Evolutionary conservation across 2,888 invertebrate species (phyloP).

Genomic region (Synanthedon myopaeformis): DNA sequence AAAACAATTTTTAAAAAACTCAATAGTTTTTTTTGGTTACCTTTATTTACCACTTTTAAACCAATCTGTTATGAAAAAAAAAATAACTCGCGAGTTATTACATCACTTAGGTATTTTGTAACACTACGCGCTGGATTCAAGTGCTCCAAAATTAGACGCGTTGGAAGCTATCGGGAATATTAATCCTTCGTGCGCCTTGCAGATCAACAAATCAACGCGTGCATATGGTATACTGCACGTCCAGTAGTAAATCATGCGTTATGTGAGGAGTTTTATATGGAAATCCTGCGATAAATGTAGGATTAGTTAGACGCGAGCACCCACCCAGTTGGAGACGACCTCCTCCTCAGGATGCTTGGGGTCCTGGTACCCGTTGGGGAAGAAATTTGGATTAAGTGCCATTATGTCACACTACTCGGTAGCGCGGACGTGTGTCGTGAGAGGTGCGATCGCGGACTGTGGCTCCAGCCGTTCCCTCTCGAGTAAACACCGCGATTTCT

Average conservation of each 20-base stretch:
- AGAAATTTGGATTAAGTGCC: slow-evolving; percentile 63
- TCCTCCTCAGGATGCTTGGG: slow-evolving; percentile 70
- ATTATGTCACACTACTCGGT: slow-evolving; percentile 32
- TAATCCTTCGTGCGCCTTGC: background rate
- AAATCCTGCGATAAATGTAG: background rate
- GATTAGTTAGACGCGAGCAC: slow-evolving; percentile 18
- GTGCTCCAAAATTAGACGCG: slow-evolving; percentile 48
- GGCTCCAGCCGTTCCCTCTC: slow-evolving; percentile 54
- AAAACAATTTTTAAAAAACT: too few relatives aligned
- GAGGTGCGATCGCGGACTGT: slow-evolving; percentile 52
- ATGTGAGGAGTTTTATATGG: background rate
- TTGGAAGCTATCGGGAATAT: slow-evolving; percentile 1
- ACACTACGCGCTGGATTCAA: slow-evolving; percentile 41
- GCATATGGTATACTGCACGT: background rate
- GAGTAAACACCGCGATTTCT: slow-evolving; percentile 64
- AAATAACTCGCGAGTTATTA: slow-evolving; percentile 30
- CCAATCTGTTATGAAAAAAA: background rate
- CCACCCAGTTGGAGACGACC: slow-evolving; percentile 72
- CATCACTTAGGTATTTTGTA: slow-evolving; percentile 52
- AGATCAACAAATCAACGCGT: background rate
- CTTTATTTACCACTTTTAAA: too few relatives aligned
- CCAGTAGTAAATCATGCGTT: background rate
- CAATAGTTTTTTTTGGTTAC: too few relatives aligned
- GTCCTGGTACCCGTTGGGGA: slow-evolving; percentile 67
- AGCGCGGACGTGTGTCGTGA: slow-evolving; percentile 51